A percentile compares a stretch with the other conserved stretches of the same genome.
These are phyloP conservation scores for Sclerurus mexicanus DNA, from an alignment of 2,113 vertebrate species.

Conservation along the genomic window DNA sequence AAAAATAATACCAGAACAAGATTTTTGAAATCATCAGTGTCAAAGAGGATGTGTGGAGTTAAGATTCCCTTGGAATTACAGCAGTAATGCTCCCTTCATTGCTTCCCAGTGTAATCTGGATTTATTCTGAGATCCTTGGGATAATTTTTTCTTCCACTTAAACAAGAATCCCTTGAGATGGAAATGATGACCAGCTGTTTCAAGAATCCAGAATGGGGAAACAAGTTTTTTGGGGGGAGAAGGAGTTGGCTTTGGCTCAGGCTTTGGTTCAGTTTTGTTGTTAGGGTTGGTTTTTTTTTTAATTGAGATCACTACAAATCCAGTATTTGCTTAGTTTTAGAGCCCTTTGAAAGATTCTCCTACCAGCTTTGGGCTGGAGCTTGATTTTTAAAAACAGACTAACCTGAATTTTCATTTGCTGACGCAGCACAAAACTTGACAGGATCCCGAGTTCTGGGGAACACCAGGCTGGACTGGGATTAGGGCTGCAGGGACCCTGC, in stretches of 20 bases:
- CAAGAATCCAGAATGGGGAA: background rate
- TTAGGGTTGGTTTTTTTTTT: no score
- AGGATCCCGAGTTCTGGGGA: background rate
- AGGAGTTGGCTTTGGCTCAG: background rate
- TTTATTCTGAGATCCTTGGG: background rate
- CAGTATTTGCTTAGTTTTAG: background rate
- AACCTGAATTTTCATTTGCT: conserved; percentile 6
- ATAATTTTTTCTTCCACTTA: background rate
- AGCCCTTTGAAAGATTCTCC: background rate
- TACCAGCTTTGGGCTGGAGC: background rate
- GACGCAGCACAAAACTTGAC: background rate
- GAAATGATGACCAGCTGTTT: background rate
- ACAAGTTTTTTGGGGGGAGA: accelerated
- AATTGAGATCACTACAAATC: background rate
- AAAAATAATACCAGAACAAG: background rate
- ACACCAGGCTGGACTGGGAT: background rate
- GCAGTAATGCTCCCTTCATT: background rate
- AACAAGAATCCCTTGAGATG: background rate
- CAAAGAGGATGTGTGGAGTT: background rate
- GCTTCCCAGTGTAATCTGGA: background rate
- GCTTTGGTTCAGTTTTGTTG: background rate
- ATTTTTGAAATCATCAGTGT: background rate
- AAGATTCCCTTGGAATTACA: background rate
- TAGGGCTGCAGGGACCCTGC: background rate
- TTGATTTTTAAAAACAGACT: background rate